Base-by-base conservation (phyloP, 2,888 invertebrate genomes). In the Microctonus hyperodae region DNA sequence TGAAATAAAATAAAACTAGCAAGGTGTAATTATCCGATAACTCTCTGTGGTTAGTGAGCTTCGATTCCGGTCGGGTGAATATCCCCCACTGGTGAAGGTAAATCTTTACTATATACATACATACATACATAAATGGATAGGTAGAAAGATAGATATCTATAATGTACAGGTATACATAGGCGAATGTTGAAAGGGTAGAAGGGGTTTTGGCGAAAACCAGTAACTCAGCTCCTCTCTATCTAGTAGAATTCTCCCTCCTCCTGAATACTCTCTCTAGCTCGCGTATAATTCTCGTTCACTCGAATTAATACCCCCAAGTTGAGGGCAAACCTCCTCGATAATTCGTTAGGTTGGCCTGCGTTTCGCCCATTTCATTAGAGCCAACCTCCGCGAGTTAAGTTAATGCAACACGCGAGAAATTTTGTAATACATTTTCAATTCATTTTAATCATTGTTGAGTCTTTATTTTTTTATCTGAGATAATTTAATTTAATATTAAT, bases 21-120 rank as follows among this genome's bases (percentile, higher is more conserved):
- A 53, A 62, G 53, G 62, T 62, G 53, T 62, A 62, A 62, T 62
- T 62, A 62, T 62, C 53, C 53, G 62, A 62, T 62, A 62, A 62
- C 53, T 62, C 37, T 37, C 53, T 23, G 35, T n/a, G 31, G 56
- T 35, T 59, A 37, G 37, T 6, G 59, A 59, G 37, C 51, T 53
- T 62, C 53, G 53, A 62, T 53, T 28, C 53, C 62, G n/a, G 16
- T 37, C 35, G 23, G 37, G 35, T 35, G 61, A n/a, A 33, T 37
- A 37, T 37, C 13, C 37, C n/a, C 37, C 13, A 37, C n/a, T 37
- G 37, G 37, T 37, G 37, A 37, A n/a, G 37, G 37, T 37, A 37
- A 37, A 37, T 37, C 37, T 37, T n/a, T n/a, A n/a, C n/a, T 37
- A 1, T 37, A 13, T 37, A 13, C 37, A n/a, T 37, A 37, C 13